Percentiles rank a stretch among this genome's conserved stretches.
Evolutionary conservation across 2,797 vertebrate genomes (phyloP).

Genomic region (Acipenser ruthenus): DNA sequence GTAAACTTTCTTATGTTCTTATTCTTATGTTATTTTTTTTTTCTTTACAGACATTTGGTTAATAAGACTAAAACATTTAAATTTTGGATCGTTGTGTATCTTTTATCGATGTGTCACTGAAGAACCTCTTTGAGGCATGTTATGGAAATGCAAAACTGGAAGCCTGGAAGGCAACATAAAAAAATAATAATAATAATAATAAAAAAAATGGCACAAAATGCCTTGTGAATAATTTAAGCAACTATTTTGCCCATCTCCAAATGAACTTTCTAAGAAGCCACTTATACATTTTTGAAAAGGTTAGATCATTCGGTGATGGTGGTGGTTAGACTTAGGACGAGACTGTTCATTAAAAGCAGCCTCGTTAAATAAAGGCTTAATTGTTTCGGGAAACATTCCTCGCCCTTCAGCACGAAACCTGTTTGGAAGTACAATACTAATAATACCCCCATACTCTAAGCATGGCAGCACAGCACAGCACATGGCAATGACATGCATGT

Average conservation of each 20-base stretch:
- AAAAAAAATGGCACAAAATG: slow-evolving; percentile 27
- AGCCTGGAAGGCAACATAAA: slow-evolving; percentile 41
- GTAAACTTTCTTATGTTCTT: too few relatives aligned
- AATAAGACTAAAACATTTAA: slow-evolving; percentile 25
- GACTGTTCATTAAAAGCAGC: slow-evolving; percentile 21
- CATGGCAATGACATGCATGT: not conserved
- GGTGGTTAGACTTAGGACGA: slow-evolving; percentile 15
- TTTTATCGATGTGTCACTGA: slow-evolving; percentile 35
- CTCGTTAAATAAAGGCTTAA: not conserved
- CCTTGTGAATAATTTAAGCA: slow-evolving; percentile 39
- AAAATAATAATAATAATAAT: not conserved
- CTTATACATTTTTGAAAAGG: slow-evolving; percentile 40
- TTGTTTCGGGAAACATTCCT: not conserved
- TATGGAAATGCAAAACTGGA: slow-evolving; percentile 37
- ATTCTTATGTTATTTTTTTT: slow-evolving; percentile 2
- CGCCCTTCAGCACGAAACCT: not conserved
- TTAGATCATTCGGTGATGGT: slow-evolving; percentile 27
- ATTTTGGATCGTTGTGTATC: slow-evolving; percentile 22
- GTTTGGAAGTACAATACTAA: not conserved
- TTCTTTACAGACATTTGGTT: slow-evolving; percentile 18
- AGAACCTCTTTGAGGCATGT: slow-evolving; percentile 33
- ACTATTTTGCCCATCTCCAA: slow-evolving; percentile 41
- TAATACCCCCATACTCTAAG: not conserved
- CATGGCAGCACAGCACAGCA: not conserved
- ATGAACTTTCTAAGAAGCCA: slow-evolving; percentile 40